Percentiles rank a stretch among this genome's conserved stretches.
Evolutionary conservation across 2,797 vertebrate genomes (phyloP).

Genomic region (Leucoraja ocellata): DNA sequence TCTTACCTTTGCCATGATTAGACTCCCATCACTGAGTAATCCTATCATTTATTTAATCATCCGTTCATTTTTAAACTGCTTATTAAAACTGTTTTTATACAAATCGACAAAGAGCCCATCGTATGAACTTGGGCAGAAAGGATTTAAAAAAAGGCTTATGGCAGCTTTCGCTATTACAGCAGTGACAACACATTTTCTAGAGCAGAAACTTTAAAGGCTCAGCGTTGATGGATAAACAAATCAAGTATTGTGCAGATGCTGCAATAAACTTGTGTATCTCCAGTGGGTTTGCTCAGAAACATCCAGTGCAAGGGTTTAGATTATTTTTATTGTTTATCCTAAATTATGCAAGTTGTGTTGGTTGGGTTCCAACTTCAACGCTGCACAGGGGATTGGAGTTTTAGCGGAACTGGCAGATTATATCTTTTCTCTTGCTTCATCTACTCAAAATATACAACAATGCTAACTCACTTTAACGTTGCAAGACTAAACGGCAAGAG

Average conservation of each 20-base stretch:
- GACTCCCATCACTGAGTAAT: neutral
- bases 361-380: neutral
- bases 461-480: neutral
- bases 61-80: too few relatives aligned
- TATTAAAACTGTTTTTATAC: too few relatives aligned
- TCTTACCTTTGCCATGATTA: neutral
- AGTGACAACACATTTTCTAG: neutral
- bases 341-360: neutral
- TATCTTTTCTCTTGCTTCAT: neutral
- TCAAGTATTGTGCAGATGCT: neutral
- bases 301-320: neutral
- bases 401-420: neutral
- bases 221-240: neutral
- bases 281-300: neutral
- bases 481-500: neutral
- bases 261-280: neutral
- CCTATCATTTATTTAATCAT: too few relatives aligned
- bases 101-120: neutral
- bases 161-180: neutral
- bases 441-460: neutral
- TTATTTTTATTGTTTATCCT: neutral
- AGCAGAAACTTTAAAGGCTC: neutral
- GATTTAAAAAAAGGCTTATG: neutral
- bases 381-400: neutral
- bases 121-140: neutral